A percentile compares a stretch with the other conserved stretches of the same genome.
Evolutionary conservation across 2,888 invertebrate species (phyloP).

Genomic region (Cheilosia vulpina): DNA sequence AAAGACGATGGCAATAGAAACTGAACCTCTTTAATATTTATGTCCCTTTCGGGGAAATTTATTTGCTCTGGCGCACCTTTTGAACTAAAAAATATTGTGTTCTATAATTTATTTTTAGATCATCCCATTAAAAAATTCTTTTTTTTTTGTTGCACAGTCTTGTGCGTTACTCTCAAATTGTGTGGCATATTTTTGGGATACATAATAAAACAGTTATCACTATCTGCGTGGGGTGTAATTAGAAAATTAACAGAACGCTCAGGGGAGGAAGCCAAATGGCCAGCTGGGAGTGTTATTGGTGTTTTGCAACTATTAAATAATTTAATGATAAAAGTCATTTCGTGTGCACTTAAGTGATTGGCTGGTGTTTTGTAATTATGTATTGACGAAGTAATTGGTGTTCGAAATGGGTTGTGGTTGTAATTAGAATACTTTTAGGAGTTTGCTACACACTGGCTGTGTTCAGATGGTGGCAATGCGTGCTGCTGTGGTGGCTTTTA

Average conservation of each 20-base stretch:
- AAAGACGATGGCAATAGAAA: conserved; percentile 52
- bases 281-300: background rate
- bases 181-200: conserved; percentile 21
- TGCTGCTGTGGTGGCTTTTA: background rate
- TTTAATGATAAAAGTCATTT: conserved; percentile 58
- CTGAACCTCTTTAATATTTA: conserved; percentile 60
- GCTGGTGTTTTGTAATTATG: conserved; percentile 57
- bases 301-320: conserved; percentile 48
- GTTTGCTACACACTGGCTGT: background rate
- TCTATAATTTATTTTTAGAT: conserved; percentile 21
- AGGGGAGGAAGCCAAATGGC: background rate
- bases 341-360: conserved; percentile 67
- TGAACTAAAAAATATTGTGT: conserved; percentile 3
- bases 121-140: conserved; percentile 26
- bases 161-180: background rate
- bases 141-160: conserved; percentile 30
- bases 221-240: conserved; percentile 11
- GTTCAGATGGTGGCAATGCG: background rate
- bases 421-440: conserved; percentile 67
- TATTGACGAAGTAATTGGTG: conserved; percentile 39
- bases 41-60: conserved; percentile 36
- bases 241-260: conserved; percentile 2
- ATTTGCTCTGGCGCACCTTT: conserved; percentile 49
- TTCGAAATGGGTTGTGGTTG: conserved; percentile 54
- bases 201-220: background rate